Conservation (phyloP, 2,888 invertebrate genomes). For the Chromoteleia sp. region DNA sequence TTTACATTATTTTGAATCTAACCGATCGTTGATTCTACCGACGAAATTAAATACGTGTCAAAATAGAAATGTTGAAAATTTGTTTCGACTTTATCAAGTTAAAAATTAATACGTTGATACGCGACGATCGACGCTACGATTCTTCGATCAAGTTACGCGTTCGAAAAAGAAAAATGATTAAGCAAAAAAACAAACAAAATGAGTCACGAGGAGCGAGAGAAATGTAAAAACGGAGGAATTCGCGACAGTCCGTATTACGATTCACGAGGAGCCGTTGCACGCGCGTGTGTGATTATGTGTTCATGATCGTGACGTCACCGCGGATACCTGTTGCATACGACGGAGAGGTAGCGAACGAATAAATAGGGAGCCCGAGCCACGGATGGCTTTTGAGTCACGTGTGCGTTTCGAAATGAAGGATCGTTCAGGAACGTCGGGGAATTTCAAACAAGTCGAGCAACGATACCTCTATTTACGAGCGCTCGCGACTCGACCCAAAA, state of each 20-base stretch:
- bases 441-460: constrained; percentile 8
- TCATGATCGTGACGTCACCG: constrained; percentile 75
- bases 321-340: constrained; percentile 78
- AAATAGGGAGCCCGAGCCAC: constrained; percentile 35
- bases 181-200: constrained; percentile 10
- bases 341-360: constrained; percentile 44
- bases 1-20: too few relatives aligned
- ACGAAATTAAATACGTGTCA: too few relatives aligned
- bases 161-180: too few relatives aligned
- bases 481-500: not conserved
- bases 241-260: constrained; percentile 1
- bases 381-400: constrained; percentile 66
- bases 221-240: not conserved
- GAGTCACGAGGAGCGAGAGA: not conserved
- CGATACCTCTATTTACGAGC: not conserved
- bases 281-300: constrained; percentile 48
- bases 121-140: too few relatives aligned
- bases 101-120: too few relatives aligned
- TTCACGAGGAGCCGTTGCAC: constrained; percentile 9
- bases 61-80: too few relatives aligned
- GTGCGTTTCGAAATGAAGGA: constrained; percentile 64
- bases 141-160: too few relatives aligned
- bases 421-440: constrained; percentile 11
- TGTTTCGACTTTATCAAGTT: too few relatives aligned
- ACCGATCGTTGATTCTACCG: too few relatives aligned